These are phyloP conservation scores for Tenthredo mesomela DNA, from an alignment of 2,888 invertebrate species.

Conservation along the genomic window DNA sequence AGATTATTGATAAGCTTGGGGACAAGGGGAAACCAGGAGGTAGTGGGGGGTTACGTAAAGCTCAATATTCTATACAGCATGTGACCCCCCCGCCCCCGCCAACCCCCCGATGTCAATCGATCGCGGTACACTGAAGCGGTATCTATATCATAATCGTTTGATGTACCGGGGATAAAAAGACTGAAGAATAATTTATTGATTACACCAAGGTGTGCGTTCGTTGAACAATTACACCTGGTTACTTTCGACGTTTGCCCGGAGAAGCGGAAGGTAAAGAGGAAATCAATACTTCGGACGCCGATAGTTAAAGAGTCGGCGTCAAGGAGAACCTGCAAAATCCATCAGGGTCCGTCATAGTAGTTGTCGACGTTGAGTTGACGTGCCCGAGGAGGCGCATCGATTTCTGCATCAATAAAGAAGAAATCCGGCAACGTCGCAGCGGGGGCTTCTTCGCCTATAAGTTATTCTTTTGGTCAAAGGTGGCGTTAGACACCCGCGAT, in stretches of 20 bases:
- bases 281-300: conserved; percentile 72
- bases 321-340: conserved; percentile 37
- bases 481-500: background rate
- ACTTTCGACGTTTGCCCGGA: conserved; percentile 69
- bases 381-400: conserved; percentile 21
- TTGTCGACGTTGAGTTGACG: conserved; percentile 41
- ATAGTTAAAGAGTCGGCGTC: conserved; percentile 54
- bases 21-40: background rate
- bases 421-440: conserved; percentile 41
- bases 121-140: conserved; percentile 1
- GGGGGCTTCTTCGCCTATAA: conserved; percentile 12
- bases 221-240: conserved; percentile 34
- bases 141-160: conserved; percentile 23
- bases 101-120: conserved; percentile 6
- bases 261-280: conserved; percentile 61
- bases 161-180: conserved; percentile 24
- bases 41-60: conserved; percentile 8
- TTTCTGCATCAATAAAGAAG: conserved; percentile 50
- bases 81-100: background rate
- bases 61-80: background rate
- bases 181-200: conserved; percentile 17
- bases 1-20: conserved; percentile 31
- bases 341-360: conserved; percentile 13
- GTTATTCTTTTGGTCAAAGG: conserved; percentile 29
- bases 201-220: background rate